Evolutionary conservation across 2,797 vertebrate genomes (phyloP).

Genomic region (Hyperoplus lanceolatus): DNA sequence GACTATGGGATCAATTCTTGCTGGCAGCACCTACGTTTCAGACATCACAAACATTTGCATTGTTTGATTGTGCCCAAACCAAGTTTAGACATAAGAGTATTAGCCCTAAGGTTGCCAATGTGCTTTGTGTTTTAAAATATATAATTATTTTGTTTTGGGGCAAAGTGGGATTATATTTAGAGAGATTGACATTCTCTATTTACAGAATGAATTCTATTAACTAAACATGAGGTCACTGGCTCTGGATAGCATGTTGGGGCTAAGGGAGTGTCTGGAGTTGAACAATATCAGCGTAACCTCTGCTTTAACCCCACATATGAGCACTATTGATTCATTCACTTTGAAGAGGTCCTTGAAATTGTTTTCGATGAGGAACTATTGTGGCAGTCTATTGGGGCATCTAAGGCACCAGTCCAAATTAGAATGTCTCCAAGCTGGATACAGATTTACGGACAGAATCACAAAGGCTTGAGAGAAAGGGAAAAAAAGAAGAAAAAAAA

Average conservation of each 20-base stretch:
- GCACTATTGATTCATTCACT: slow-evolving; percentile 84
- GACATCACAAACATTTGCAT: slow-evolving; percentile 82
- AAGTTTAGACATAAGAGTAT: slow-evolving; percentile 74
- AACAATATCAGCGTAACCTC: slow-evolving; percentile 80
- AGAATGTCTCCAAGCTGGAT: slow-evolving; percentile 82
- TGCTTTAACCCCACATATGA: slow-evolving; percentile 84
- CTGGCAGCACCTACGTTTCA: slow-evolving; percentile 74
- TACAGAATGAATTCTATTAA: slow-evolving; percentile 84
- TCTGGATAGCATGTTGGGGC: slow-evolving; percentile 73
- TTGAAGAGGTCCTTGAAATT: slow-evolving; percentile 85
- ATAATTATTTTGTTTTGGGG: slow-evolving; percentile 63
- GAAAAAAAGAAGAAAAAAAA: slow-evolving; percentile 80
- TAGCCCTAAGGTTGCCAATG: slow-evolving; percentile 68
- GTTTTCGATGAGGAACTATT: slow-evolving; percentile 80
- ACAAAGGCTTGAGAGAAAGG: slow-evolving; percentile 87
- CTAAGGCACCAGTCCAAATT: slow-evolving; percentile 80
- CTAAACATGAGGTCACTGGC: slow-evolving; percentile 75
- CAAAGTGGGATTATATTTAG: slow-evolving; percentile 72
- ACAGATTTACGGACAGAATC: slow-evolving; percentile 77
- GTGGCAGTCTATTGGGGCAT: slow-evolving; percentile 74
- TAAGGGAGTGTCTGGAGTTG: slow-evolving; percentile 82
- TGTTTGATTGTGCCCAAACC: slow-evolving; percentile 78
- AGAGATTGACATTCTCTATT: slow-evolving; percentile 78
- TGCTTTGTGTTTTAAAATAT: slow-evolving; percentile 65
- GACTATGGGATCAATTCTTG: slow-evolving; percentile 72